Percentiles rank a stretch among this genome's conserved stretches.
phyloP scores from a whole-genome alignment of 2,113 vertebrate species.

The Percina caprodes region DNA sequence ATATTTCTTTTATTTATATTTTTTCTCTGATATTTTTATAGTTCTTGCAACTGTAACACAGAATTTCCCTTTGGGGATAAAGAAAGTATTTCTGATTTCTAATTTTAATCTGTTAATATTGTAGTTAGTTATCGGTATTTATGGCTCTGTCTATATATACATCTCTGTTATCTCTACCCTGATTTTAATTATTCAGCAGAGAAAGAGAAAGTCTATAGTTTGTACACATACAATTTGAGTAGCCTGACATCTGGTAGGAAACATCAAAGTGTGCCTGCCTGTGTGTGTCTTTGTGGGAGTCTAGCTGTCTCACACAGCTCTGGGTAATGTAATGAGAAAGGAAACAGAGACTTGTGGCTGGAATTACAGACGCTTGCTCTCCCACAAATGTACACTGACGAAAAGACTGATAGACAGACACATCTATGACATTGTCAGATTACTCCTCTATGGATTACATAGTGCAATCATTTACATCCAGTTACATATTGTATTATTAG shows the following conservation, averaged over 20 bases:
- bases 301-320: conserved; percentile 40
- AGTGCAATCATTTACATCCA: conserved; percentile 7
- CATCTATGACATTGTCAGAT: conserved; percentile 47
- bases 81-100: no score
- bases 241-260: not conserved
- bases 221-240: not conserved
- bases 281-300: conserved; percentile 30
- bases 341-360: conserved; percentile 78
- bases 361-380: conserved; percentile 78
- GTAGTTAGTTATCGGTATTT: not conserved
- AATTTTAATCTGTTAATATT: not conserved
- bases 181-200: not conserved
- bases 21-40: no score
- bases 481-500: conserved; percentile 9
- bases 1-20: no score
- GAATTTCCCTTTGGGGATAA: no score
- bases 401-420: conserved; percentile 39
- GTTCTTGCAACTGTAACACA: no score
- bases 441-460: conserved; percentile 16
- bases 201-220: not conserved
- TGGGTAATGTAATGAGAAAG: conserved; percentile 69
- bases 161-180: not conserved
- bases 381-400: conserved; percentile 28
- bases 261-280: conserved; percentile 15
- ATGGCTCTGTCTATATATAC: not conserved